These are phyloP conservation scores for Hippocampus abdominalis DNA, from an alignment of 2,113 vertebrate species.

Conservation along the genomic window DNA sequence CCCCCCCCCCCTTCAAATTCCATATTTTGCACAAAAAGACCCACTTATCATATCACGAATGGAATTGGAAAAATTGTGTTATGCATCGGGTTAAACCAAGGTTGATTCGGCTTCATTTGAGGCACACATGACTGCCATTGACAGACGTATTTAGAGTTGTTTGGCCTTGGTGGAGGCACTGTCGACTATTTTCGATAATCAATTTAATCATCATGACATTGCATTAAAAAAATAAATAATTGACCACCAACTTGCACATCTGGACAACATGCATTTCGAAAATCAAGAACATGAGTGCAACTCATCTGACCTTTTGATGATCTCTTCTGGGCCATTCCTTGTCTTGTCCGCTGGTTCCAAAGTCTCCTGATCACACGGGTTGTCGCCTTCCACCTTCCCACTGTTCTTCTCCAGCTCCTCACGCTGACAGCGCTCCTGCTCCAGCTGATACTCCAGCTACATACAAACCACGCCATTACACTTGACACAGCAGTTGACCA, in stretches of 20 bases:
- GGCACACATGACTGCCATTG: too few relatives aligned
- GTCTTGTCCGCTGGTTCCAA: conserved; percentile 65
- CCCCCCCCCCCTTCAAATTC: too few relatives aligned
- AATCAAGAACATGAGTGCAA: not conserved
- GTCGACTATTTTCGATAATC: too few relatives aligned
- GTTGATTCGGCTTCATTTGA: too few relatives aligned
- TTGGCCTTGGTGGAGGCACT: too few relatives aligned
- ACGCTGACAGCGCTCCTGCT: conserved; percentile 64
- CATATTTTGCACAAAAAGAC: too few relatives aligned
- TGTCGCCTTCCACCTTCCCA: conserved; percentile 68
- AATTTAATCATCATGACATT: too few relatives aligned
- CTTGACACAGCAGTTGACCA: not conserved
- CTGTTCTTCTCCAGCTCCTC: conserved; percentile 66
- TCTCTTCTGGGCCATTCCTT: conserved; percentile 67
- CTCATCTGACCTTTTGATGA: conserved; percentile 68
- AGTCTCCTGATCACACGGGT: conserved; percentile 61
- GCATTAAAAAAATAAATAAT: too few relatives aligned
- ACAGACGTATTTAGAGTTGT: too few relatives aligned
- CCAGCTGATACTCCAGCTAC: conserved; percentile 71
- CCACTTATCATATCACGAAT: too few relatives aligned
- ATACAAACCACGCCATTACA: not conserved
- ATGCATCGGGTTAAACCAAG: too few relatives aligned
- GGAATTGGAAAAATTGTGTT: too few relatives aligned
- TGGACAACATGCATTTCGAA: not conserved
- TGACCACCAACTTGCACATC: not conserved